Conservation (phyloP, 2,797 vertebrate genomes). For the Loris lydekkerianus region DNA sequence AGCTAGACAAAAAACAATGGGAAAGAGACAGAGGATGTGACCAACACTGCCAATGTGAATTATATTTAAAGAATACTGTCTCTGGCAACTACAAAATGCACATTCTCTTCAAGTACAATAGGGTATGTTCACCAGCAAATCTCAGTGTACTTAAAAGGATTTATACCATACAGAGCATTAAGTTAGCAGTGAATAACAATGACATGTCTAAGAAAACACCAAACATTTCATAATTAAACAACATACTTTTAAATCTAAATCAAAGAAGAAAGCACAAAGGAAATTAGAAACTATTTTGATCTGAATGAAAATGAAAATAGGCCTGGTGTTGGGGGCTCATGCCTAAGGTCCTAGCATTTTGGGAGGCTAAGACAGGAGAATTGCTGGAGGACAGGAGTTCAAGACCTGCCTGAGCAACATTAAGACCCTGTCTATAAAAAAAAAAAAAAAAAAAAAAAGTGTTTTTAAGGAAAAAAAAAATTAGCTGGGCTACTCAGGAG, state of each 20-base stretch:
- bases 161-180: neutral
- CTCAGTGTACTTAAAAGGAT: neutral
- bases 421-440: neutral
- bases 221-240: neutral
- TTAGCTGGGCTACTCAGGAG: neutral
- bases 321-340: too few species aligned
- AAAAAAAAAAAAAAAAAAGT: neutral
- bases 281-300: neutral
- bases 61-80: neutral
- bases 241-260: neutral
- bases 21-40: neutral
- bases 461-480: neutral
- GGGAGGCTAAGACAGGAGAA: neutral
- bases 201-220: neutral
- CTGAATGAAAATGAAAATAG: neutral
- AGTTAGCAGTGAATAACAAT: neutral
- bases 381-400: neutral
- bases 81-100: neutral
- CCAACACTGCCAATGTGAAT: neutral
- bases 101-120: neutral
- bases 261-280: neutral
- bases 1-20: neutral
- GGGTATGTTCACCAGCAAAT: neutral
- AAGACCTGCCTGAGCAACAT: neutral
- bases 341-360: neutral